Base-by-base conservation (phyloP, 2,797 vertebrate genomes). In the Meriones psammophilus region DNA sequence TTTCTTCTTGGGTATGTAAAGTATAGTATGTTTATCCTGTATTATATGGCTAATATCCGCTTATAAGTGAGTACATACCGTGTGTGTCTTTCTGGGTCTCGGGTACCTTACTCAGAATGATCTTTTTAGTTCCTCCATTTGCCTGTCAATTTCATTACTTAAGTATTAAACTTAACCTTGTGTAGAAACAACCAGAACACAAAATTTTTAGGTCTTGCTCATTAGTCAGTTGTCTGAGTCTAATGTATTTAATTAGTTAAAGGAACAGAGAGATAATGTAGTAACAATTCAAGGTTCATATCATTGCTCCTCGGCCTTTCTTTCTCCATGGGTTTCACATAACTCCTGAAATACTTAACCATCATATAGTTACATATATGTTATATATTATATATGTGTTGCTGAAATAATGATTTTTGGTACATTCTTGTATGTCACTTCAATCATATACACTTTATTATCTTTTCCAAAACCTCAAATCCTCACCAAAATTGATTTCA, bases 321-420 rank as follows among this genome's bases (percentile, higher is more conserved):
- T 42, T 66, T 18, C 50, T 69, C 73, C 26, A 1, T 68, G 62
- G 77, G 42, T 17, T 79, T 86, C 64, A 73, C 0, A 64, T 54
- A 54, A 87, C 69, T 39, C 22, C 85, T 56, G 58, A 50, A 86
- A 86, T 8, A 62, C 26, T 68, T 54, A 83, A 28, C 78, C 73
- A 85, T 69, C 39, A 28, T n/a, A 20, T 69, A 17, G 7, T 7
- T n/a, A 69, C n/a, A 58, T 58, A 58, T 26, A 69, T 71, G 17
- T 13, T 15, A 50, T 58, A n/a, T 71, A 17, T 71, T 71, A 18
- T 33, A 36, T 15, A 58, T 50, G 62, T 83, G 42, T 92, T 84
- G 64, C 92, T 66, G 69, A 66, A 94, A 94, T 93, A 94, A n/a
- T 85, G 79, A 78, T n/a, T 92, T n/a, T 8, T 54, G 87, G 15